Evolutionary conservation across 2,797 vertebrate genomes (phyloP), one percentile per base, ranked within the genome.

Genomic region (Chaunax sp.): DNA sequence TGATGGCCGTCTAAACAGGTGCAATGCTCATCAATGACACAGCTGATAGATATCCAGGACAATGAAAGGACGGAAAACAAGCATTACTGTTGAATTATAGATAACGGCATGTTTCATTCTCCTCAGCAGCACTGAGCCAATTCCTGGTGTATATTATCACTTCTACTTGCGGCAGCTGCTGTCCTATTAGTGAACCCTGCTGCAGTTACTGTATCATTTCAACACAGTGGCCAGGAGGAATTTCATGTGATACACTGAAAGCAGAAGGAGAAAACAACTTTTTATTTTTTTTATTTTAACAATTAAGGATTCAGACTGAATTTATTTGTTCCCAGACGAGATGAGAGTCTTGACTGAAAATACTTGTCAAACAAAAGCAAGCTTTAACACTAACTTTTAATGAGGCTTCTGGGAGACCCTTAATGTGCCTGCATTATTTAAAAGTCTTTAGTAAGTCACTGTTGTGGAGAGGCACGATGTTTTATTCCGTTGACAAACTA

Each of bases 31-130:
- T 85, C 77, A 72, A 81, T 82, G 84, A 67, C 55, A 20, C 37
- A 6, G 28, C 50, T 52, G 82, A 85, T 84, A 81, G 65, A 76
- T 63, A 85, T 81, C 79, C 43, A 62, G 72, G 54, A 68, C 65
- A 78, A 76, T 75, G 64, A 72, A 83, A 78, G 57, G 67, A 53
- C 28, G 19, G 65, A 72, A 76, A 78, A 72, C 76, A 70, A 78
- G 70, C 60, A 59, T 59, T 54, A 75, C 55, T 64, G 72, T 52
- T 55, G 72, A 55, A 69, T 69, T 40, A 13, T 1, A 52, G 75
- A 77, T 83, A 84, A 71, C 59, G 8, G 22, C 13, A 13, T 15
- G 50, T 66, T 73, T 69, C 72, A 44, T 65, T 72, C 51, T 72
- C 57, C 55, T 30, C 26, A 58, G 28, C 60, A 5, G 46, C 51